Evolutionary conservation across 2,113 vertebrate genomes (phyloP).

Genomic region (Psettodes erumei): DNA sequence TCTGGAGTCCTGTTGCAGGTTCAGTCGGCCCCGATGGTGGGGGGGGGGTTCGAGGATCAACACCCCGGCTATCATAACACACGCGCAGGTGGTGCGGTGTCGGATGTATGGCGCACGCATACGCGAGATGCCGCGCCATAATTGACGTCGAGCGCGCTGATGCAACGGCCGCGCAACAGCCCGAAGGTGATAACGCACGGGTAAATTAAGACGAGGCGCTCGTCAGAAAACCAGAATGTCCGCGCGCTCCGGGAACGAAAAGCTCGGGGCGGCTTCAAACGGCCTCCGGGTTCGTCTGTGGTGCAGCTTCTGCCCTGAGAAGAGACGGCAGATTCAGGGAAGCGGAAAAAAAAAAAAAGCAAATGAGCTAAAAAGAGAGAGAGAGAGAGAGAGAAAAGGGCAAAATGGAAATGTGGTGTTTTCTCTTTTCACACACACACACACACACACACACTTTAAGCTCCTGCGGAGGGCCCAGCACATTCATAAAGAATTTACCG

Average conservation of each 20-base stretch:
- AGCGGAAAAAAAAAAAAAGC: slow-evolving; percentile 53
- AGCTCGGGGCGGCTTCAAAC: too few relatives aligned
- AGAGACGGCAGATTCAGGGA: slow-evolving; percentile 35
- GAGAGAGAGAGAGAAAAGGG: too few relatives aligned
- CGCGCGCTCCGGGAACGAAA: too few relatives aligned
- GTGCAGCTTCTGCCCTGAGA: background rate
- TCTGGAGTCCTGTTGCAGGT: background rate
- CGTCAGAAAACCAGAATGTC: background rate
- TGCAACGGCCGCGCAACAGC: slow-evolving; percentile 38
- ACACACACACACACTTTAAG: too few relatives aligned
- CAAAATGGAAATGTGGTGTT: slow-evolving; percentile 64
- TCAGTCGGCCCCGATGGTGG: background rate
- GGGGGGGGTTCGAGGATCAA: slow-evolving; percentile 15
- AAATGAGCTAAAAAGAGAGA: too few relatives aligned
- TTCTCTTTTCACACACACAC: slow-evolving; percentile 31
- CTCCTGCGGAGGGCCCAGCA: slow-evolving; percentile 40
- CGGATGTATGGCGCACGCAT: slow-evolving; percentile 13
- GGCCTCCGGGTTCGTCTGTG: slow-evolving; percentile 14
- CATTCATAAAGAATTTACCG: slow-evolving; percentile 80
- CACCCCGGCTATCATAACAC: slow-evolving; percentile 27
- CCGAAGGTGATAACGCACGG: slow-evolving; percentile 4
- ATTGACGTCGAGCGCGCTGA: slow-evolving; percentile 32
- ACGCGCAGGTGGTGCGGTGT: slow-evolving; percentile 11
- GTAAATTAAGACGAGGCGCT: background rate
- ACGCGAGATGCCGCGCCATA: slow-evolving; percentile 33